Conservation (phyloP, 2,888 invertebrate species). For the Elgonia sp. region DNA sequence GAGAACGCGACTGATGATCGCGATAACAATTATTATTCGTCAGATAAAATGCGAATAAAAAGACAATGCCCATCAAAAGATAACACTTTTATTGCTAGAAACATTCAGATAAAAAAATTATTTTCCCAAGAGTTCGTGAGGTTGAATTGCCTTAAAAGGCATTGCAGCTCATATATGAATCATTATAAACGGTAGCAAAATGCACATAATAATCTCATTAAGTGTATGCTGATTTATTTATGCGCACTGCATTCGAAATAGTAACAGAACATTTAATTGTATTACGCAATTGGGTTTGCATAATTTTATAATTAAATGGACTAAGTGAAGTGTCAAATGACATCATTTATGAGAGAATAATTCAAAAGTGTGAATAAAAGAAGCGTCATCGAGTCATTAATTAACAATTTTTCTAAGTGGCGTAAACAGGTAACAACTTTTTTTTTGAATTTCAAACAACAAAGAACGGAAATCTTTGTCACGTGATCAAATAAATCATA, state of each 20-base stretch:
- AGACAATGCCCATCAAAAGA: conserved; percentile 2
- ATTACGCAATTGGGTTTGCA: conserved; percentile 42
- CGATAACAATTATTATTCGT: conserved; percentile 22
- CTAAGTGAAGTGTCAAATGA: conserved; percentile 41
- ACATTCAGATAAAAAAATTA: not conserved
- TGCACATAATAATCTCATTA: conserved; percentile 45
- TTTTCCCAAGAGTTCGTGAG: conserved; percentile 52
- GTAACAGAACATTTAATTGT: conserved; percentile 25
- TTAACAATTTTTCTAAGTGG: conserved; percentile 1
- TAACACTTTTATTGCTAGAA: not conserved
- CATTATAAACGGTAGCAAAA: conserved; percentile 34
- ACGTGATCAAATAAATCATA: conserved; percentile 36
- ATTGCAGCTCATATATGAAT: conserved; percentile 30
- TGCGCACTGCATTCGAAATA: conserved; percentile 32
- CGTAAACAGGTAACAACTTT: conserved; percentile 14
- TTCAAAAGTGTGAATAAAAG: too few relatives aligned
- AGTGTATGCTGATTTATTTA: conserved; percentile 34
- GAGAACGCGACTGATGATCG: conserved; percentile 9
- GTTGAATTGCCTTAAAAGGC: conserved; percentile 31
- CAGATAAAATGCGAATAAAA: conserved; percentile 8
- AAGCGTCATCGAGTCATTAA: conserved; percentile 9
- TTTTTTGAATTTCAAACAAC: not conserved
- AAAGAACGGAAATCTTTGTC: conserved; percentile 1
- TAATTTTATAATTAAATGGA: conserved; percentile 49
- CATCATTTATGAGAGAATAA: conserved; percentile 39